Percentiles rank a stretch among this genome's conserved stretches.
Conservation (phyloP, 1,140 invertebrate species). For the Gryllus bimaculatus region DNA sequence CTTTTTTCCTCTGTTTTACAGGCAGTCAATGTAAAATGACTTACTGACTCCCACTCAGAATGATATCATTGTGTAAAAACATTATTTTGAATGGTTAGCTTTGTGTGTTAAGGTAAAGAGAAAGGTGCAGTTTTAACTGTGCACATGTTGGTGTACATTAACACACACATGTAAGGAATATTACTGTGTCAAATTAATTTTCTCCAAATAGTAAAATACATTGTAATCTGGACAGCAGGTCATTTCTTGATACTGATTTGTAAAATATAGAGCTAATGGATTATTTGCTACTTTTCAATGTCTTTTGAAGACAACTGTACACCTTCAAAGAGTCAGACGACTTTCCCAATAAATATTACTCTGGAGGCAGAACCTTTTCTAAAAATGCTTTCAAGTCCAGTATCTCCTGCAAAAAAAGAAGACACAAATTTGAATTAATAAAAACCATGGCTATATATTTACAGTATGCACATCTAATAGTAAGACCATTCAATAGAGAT, state of each 20-base stretch:
- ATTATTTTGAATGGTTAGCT: neutral
- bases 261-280: neutral
- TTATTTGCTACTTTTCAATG: neutral
- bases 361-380: conserved; percentile 13
- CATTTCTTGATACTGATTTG: neutral
- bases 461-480: neutral
- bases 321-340: neutral
- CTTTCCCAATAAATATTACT: neutral
- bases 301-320: neutral
- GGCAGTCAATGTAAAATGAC: too few relatives aligned
- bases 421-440: neutral
- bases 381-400: conserved; percentile 16
- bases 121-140: neutral
- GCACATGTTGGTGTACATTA: neutral
- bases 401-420: conserved; percentile 18
- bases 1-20: too few relatives aligned
- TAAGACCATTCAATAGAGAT: neutral
- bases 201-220: conserved; percentile 2
- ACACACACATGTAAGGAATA: neutral
- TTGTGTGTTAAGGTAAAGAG: neutral
- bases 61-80: neutral
- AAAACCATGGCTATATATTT: too few relatives aligned
- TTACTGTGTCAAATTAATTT: neutral
- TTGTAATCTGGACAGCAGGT: neutral
- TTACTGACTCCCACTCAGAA: neutral